Evolutionary conservation across 2,113 vertebrate genomes (phyloP), one percentile per base, ranked within the genome.

Genomic region (Turnix velox): DNA sequence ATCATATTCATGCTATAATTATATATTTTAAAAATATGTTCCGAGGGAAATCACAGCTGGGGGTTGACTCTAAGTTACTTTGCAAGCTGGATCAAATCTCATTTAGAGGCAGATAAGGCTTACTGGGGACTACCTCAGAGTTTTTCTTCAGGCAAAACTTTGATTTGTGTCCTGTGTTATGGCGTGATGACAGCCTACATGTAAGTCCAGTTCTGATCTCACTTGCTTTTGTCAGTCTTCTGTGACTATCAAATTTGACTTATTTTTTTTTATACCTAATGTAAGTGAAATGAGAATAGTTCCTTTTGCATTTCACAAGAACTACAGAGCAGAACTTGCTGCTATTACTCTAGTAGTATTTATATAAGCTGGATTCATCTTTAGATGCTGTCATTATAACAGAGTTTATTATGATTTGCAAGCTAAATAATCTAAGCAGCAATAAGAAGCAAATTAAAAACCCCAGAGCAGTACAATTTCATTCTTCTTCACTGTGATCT

Each of bases 401-500:
- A 51, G 83, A 82, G 74, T 91, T 93, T 96, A 82, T 96, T 96
- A 87, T 83, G 87, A 95, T 91, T 87, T 91, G 93, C 94, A 95
- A 96, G 84, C 94, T 94, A 91, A 94, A 96, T 92, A 93, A 91
- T 57, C 92, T 93, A 67, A 96, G 75, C 82, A 93, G 87, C 94
- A 92, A 91, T 91, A 94, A 96, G 94, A 83, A 94, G 67, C 84
- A 94, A 96, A 96, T 94, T 92, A 95, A 96, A 94, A 96, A 72
- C 69, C 94, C 93, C 89, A 91, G 74, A 94, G 87, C 92, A 82
- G 65, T 84, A 63, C 85, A 84, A 78, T 93, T 93, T 96, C 85
- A 87, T 88, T 93, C 86, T 78, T 74, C 66, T 90, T 82, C 62
- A 58, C 86, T 74, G 80, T 94, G 84, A 90, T 82, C 85, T 91